Evolutionary conservation across 1,140 invertebrate genomes (phyloP).

Genomic region (Drosophila punjabiensis): DNA sequence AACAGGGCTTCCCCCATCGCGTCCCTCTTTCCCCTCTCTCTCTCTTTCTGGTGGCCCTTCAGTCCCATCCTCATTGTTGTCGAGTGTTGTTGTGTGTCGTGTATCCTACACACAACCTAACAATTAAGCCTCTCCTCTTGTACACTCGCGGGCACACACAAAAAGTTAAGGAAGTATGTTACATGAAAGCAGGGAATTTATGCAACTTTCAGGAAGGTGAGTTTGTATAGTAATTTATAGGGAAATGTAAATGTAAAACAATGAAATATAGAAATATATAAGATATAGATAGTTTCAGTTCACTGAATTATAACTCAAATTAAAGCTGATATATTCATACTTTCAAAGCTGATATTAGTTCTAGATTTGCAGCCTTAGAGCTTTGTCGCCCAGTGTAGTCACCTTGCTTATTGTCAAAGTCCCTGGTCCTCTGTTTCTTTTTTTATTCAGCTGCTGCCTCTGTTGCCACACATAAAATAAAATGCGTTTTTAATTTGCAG

Average conservation of each 20-base stretch:
- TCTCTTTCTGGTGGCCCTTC: not conserved
- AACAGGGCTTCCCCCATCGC: slow-evolving; percentile 60
- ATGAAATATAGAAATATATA: not conserved
- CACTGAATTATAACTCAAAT: not conserved
- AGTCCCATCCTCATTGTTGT: slow-evolving; percentile 60
- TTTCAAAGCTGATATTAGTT: not conserved
- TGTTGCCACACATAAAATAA: slow-evolving; percentile 70
- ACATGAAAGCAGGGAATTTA: slow-evolving; percentile 60
- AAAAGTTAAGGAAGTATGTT: slow-evolving; percentile 30
- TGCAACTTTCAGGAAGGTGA: slow-evolving; percentile 28
- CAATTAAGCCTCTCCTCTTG: slow-evolving; percentile 72
- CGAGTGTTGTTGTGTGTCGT: slow-evolving; percentile 70
- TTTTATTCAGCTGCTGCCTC: slow-evolving; percentile 14
- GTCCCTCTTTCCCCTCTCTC: too few relatives aligned
- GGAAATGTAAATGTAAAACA: not conserved
- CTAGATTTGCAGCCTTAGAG: not conserved
- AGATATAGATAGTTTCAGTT: not conserved
- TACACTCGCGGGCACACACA: slow-evolving; percentile 41
- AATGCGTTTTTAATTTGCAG: slow-evolving; percentile 84
- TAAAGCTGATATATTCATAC: not conserved
- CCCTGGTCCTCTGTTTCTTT: slow-evolving; percentile 21
- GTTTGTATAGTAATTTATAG: not conserved
- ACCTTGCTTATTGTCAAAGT: slow-evolving; percentile 67
- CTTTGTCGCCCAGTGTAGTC: slow-evolving; percentile 41
- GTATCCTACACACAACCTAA: slow-evolving; percentile 76